Base-by-base conservation (phyloP, 2,113 vertebrate genomes). In the Odocoileus virginianus region DNA sequence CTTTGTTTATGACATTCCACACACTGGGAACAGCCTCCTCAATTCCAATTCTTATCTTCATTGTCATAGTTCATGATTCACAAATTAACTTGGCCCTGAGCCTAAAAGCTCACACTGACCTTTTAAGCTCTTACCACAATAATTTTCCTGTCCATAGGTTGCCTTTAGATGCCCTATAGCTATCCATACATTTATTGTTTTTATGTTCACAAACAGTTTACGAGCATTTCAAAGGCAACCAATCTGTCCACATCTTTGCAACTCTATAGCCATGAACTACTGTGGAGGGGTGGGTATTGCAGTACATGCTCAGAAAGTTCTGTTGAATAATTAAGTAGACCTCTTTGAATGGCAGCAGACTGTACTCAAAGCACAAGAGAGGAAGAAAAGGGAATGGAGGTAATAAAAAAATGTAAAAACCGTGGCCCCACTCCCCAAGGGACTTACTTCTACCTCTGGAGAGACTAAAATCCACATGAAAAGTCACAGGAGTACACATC, bases 11-110 rank as follows among this genome's bases (percentile, higher is more conserved):
- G 43, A 76, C 74, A 78, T 36, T 89, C 52, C 4, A 2, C 45
- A 86, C 47, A 27, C 3, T 23, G 83, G 15, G 9, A 89, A 71
- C 12, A 21, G 23, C 30, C 27, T 81, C 57, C 40, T 86, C 58
- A 89, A 74, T 89, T 64, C 55, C 58, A 96, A 36, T 67, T 79
- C 16, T 64, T 89, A 6, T 74, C 88, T 84, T 60, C 36, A 36
- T 45, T 91, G 15, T 89, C 19, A 84, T 93, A 82, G 21, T 71
- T 89, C 27, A 61, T 47, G 57, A 61, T 84, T 87, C 52, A 76
- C 74, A 96, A 87, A 55, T 54, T 94, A 92, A 25, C 78, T 58
- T 94, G 95, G 43, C 19, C 55, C 47, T 36, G 21, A 30, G 11
- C 36, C 47, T 89, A 61, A 93, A 55, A 93, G 8, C 10, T 81